Evolutionary conservation across 92 coral and sea anemone species (phyloP), one percentile per base, ranked within the genome.

Genomic region (Galaxea fascicularis): DNA sequence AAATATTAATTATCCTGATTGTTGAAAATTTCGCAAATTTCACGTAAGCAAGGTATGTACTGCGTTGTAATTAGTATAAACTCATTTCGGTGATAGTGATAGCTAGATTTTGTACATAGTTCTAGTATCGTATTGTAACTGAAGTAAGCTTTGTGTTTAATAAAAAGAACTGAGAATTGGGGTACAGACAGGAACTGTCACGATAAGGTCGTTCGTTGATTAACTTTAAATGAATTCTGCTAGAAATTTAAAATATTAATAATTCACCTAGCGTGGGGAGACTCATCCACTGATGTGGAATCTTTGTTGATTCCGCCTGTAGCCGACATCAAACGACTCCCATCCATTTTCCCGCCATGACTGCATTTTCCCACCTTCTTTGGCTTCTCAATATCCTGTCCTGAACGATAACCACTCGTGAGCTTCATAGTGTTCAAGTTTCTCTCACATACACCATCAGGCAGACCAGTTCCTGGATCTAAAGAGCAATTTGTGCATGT

Each of bases 241-340:
- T 10, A 49, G 54, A 15, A 49, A 49, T 49, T 49, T 3, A 49
- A 10, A 15, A 14, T 49, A 49, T 10, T 49, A 2, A 49, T 10
- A 49, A 49, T 49, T 60, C 73, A 89, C 92, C 86, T 77, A 35
- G 86, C 71, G 54, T 89, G 92, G 7, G 92, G 92, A 0, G 92
- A 85, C 18, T 67, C 76, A 14, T 22, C 11, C 28, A 30, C 60
- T 3, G 65, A 71, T n/a, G 66, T n/a, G 10, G 87, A 82, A 53
- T 85, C 89, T 64, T 91, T 91, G 79, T 91, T 91, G 46, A 91
- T 91, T 67, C 94, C 94, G 16, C 94, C 94, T 18, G 92, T 88
- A 1, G 94, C 86, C 5, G 72, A 59, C 63, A 31, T 16, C 4
- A 71, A 47, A 39, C 92, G 85, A 65, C 92, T 83, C 15, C n/a